Evolutionary conservation across 2,888 invertebrate genomes (phyloP), one percentile per base, ranked within the genome.

Genomic region (Neoscelio sp.): DNA sequence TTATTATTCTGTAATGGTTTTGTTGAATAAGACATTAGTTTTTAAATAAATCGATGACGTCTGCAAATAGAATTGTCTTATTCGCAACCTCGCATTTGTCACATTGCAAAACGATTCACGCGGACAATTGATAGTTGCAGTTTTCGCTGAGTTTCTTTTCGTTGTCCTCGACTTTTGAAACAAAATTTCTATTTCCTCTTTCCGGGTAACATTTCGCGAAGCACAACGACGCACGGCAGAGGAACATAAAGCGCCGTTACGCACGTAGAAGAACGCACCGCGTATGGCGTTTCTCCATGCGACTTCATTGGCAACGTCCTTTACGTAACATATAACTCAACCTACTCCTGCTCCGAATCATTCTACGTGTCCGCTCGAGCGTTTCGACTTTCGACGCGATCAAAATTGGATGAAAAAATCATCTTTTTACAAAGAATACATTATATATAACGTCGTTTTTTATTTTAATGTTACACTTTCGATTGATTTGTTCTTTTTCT

Each of bases 241-340:
- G n/a, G 12, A 46, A 48, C 65, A 58, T 48, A 48, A 62, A 30
- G 58, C 65, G 50, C 54, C 52, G 64, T 68, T 68, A 76, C 56
- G 76, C 68, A 56, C 68, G 68, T 33, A 54, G 48, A 62, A 40
- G 68, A 54, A 67, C 75, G 76, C 68, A 58, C 62, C 68, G 50
- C 40, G 58, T 64, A 67, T 23, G 71, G 73, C 75, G 68, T 77
- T 75, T 78, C 82, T 77, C 82, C 78, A 81, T n/a, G 58, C 71
- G 44, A 64, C 68, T 78, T 56, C 83, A 75, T 85, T 82, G 82
- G 80, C 82, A 79, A 82, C 84, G 86, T 86, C 86, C 87, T 87
- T 87, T 87, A 85, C 86, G 84, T 86, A 87, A 87, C 75, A 30
- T 76, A 80, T 68, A 52, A 71, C 76, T 78, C 54, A 42, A 74